Percentiles rank a stretch among this genome's conserved stretches.
phyloP scores from a whole-genome alignment of 2,113 vertebrate genomes.

The Calidris pygmaea region DNA sequence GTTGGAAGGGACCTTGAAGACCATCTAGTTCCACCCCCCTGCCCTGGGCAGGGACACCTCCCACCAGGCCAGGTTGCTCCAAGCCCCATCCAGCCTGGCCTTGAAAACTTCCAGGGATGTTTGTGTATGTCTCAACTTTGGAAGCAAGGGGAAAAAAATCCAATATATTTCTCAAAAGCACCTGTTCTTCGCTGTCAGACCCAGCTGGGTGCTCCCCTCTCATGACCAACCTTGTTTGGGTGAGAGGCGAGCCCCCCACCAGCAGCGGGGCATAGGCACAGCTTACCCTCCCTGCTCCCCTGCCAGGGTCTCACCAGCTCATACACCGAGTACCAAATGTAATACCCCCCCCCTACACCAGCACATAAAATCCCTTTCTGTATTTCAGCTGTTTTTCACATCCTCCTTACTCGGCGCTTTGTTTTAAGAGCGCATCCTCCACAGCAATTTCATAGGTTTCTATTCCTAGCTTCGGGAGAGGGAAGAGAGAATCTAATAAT shows the following conservation, averaged over 20 bases:
- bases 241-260: accelerated
- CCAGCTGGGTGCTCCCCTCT: neutral
- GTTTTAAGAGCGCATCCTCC: conserved; percentile 41
- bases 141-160: neutral
- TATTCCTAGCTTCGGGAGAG: conserved; percentile 60
- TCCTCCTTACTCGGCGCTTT: neutral
- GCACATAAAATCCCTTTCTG: neutral
- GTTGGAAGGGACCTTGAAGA: too few species aligned
- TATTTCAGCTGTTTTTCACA: neutral
- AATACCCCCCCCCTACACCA: neutral
- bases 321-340: accelerated
- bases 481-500: conserved; percentile 52
- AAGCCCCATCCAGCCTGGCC: too few species aligned
- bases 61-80: too few species aligned
- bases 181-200: neutral
- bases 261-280: neutral
- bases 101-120: too few species aligned
- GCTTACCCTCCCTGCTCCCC: neutral
- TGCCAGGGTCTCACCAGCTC: neutral
- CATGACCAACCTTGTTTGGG: accelerated
- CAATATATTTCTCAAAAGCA: neutral
- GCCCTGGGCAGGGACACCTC: too few species aligned
- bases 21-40: too few species aligned
- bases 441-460: conserved; percentile 54
- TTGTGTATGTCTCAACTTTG: neutral